These are phyloP conservation scores for Baryphthengus martii DNA, from an alignment of 2,113 vertebrate species.

Conservation along the genomic window DNA sequence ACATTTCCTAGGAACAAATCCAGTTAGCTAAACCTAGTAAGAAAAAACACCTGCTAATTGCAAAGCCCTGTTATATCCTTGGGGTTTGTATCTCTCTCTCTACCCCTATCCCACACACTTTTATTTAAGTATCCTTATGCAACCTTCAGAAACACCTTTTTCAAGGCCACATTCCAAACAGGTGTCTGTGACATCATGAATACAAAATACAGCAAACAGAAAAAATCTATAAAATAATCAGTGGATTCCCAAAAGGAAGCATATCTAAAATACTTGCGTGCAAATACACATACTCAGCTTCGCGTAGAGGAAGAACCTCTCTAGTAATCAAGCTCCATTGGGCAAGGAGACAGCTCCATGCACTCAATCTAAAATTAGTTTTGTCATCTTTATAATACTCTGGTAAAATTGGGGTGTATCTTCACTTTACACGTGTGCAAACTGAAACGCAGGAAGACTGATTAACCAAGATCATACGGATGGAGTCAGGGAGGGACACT, in stretches of 20 bases:
- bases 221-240: neutral
- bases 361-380: neutral
- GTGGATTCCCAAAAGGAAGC: neutral
- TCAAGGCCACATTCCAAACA: neutral
- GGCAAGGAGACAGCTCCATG: neutral
- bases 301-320: neutral
- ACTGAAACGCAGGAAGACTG: neutral
- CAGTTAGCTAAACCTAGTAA: neutral
- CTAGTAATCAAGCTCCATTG: neutral
- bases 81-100: neutral
- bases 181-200: neutral
- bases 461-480: neutral
- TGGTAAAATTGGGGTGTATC: neutral
- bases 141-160: neutral
- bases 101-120: neutral
- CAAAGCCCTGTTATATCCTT: neutral
- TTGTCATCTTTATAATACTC: neutral
- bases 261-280: neutral
- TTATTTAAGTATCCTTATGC: neutral
- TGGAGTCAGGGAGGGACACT: rapidly evolving
- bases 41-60: conserved; percentile 4
- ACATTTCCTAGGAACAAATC: neutral
- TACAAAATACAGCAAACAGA: neutral
- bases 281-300: neutral
- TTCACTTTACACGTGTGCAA: neutral